phyloP scores from a whole-genome alignment of 2,797 vertebrate genomes.

The Argyrosomus regius region DNA sequence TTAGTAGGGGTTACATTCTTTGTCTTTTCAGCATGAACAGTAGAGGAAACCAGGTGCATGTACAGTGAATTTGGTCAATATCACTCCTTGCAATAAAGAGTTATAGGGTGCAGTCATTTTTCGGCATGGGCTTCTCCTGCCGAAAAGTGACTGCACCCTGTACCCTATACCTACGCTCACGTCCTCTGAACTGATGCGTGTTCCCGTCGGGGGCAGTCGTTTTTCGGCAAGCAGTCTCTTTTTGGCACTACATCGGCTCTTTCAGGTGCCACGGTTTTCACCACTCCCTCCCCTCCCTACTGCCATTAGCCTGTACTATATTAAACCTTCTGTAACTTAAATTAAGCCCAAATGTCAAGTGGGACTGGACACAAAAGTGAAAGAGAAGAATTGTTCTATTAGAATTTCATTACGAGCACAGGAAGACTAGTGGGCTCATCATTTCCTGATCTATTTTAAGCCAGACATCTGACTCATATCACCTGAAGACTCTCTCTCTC shows the following conservation, averaged over 20 bases:
- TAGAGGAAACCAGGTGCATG: too few relatives aligned
- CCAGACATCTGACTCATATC: conserved; percentile 65
- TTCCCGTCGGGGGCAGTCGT: too few relatives aligned
- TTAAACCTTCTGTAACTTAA: conserved; percentile 70
- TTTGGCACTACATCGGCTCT: background rate
- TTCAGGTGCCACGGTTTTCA: background rate
- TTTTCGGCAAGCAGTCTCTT: too few relatives aligned
- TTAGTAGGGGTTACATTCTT: too few relatives aligned
- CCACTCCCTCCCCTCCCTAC: conserved; percentile 3
- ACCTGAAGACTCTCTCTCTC: conserved; percentile 13
- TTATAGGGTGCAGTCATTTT: too few relatives aligned
- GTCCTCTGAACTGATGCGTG: too few relatives aligned
- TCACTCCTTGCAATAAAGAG: too few relatives aligned
- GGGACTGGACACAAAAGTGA: conserved; percentile 56
- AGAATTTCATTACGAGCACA: conserved; percentile 67
- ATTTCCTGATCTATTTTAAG: conserved; percentile 78
- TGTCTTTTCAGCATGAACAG: too few relatives aligned
- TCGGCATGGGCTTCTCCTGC: too few relatives aligned
- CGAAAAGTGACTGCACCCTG: too few relatives aligned
- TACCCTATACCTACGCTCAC: too few relatives aligned
- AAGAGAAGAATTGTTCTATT: conserved; percentile 78
- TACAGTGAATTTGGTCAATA: too few relatives aligned
- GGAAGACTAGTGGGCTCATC: conserved; percentile 68
- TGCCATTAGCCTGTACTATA: conserved; percentile 56
- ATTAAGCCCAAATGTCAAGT: conserved; percentile 76